phyloP scores from a whole-genome alignment of 2,888 invertebrate genomes.

The Diachrysia chrysitis region DNA sequence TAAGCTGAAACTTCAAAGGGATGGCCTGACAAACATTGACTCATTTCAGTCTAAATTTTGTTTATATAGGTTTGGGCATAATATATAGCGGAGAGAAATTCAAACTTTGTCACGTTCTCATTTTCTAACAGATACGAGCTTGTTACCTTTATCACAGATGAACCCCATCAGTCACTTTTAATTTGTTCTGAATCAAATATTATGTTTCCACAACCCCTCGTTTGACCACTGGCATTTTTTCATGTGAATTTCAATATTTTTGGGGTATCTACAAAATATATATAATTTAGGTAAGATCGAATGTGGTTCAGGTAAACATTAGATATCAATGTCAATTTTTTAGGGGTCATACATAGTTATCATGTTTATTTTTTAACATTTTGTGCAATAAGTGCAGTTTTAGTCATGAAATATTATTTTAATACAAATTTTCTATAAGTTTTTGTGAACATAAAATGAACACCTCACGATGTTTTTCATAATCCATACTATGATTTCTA shows the following conservation, averaged over 20 bases:
- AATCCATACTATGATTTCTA: neutral
- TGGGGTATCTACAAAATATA: no score
- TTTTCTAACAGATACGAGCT: conserved; percentile 28
- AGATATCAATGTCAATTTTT: no score
- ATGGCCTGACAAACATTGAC: conserved; percentile 47
- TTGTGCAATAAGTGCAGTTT: no score
- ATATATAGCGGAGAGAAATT: conserved; percentile 44
- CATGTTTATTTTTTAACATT: no score
- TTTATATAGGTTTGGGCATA: conserved; percentile 46
- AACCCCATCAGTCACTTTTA: conserved; percentile 17
- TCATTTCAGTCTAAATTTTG: conserved; percentile 53
- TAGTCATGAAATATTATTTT: no score
- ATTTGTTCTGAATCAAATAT: conserved; percentile 13
- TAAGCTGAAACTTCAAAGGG: conserved; percentile 44
- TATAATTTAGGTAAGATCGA: no score
- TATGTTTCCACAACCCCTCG: neutral
- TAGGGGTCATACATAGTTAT: no score
- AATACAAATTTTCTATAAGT: neutral
- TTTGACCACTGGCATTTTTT: neutral
- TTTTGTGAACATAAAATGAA: neutral
- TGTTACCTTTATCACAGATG: conserved; percentile 15
- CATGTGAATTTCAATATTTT: neutral
- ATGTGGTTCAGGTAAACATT: no score
- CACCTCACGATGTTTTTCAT: neutral
- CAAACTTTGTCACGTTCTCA: conserved; percentile 50